Evolutionary conservation across 1,140 invertebrate species (phyloP), one percentile per base, ranked within the genome.

Genomic region (Psix sp.): DNA sequence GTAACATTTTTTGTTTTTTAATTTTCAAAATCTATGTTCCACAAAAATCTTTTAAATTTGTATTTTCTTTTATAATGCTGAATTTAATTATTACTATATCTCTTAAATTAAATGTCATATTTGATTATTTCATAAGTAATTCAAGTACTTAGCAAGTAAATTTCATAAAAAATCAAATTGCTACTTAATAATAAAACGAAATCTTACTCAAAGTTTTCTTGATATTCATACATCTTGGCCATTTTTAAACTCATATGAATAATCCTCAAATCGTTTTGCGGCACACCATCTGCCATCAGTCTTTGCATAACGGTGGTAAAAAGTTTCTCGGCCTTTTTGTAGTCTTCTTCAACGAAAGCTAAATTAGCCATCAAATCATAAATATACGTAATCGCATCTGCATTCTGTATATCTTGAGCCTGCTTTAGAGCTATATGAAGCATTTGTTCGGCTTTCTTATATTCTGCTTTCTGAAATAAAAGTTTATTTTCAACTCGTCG

Each of bases 361-460:
- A 97, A 87, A 87, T 98, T 97, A 4, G 95, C 96, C 91, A 98
- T 91, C 4, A 95, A 78, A 88, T 98, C 96, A 81, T 94, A 96
- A 54, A 97, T 92, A 77, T 97, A 96, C 5, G 94, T 93, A 40
- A 96, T 87, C 17, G 92, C 95, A 72, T 94, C 86, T 66, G 91
- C 80, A 84, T 94, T 91, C 42, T 92, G 88, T 31, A 93, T 86
- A 77, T 94, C 92, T 82, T 96, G 94, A 5, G 96, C 95, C 81
- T 95, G 89, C 40, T 91, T 91, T 38, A 97, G 86, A 1, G 94
- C 94, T 18, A 96, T 79, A 84, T 96, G 94, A 17, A 97, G 87
- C 82, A 96, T 90, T 82, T 93, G 91, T 84, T 97, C 94, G 3
- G 95, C 95, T 82, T 93, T 94, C 26, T 93, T 88, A 80, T 89